These are phyloP conservation scores for Rhabditoides inermis DNA, from an alignment of 2,888 invertebrate genomes.

Conservation along the genomic window DNA sequence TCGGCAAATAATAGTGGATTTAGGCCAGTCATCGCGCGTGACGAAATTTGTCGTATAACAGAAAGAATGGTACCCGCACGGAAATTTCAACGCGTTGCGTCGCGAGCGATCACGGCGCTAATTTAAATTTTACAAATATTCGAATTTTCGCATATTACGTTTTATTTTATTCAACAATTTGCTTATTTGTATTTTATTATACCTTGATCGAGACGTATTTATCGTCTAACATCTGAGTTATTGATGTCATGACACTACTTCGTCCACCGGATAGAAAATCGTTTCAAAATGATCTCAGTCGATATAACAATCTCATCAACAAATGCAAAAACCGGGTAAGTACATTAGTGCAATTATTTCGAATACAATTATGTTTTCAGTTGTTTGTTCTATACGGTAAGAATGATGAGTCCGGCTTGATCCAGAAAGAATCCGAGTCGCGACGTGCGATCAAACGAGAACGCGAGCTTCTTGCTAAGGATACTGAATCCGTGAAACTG, in stretches of 20 bases:
- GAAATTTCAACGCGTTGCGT: conserved; percentile 1
- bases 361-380: not conserved
- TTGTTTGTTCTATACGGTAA: not conserved
- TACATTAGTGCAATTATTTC: too few relatives aligned
- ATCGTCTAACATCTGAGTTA: too few relatives aligned
- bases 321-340: conserved; percentile 16
- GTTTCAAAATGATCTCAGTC: conserved; percentile 21
- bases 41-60: not conserved
- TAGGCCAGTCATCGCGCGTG: conserved; percentile 3
- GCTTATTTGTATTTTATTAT: not conserved
- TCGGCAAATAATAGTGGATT: conserved; percentile 11
- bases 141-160: not conserved
- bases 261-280: conserved; percentile 16
- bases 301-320: conserved; percentile 17
- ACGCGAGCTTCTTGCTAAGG: conserved; percentile 1
- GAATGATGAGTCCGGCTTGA: not conserved
- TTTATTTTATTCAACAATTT: not conserved
- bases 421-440: not conserved
- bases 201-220: too few relatives aligned
- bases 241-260: not conserved
- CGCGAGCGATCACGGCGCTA: not conserved
- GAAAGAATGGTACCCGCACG: conserved; percentile 2
- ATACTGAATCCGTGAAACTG: conserved; percentile 4
- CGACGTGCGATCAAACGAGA: not conserved
- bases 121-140: conserved; percentile 1